Conservation (phyloP, 2,888 invertebrate species). For the Andrena trimmerana region DNA sequence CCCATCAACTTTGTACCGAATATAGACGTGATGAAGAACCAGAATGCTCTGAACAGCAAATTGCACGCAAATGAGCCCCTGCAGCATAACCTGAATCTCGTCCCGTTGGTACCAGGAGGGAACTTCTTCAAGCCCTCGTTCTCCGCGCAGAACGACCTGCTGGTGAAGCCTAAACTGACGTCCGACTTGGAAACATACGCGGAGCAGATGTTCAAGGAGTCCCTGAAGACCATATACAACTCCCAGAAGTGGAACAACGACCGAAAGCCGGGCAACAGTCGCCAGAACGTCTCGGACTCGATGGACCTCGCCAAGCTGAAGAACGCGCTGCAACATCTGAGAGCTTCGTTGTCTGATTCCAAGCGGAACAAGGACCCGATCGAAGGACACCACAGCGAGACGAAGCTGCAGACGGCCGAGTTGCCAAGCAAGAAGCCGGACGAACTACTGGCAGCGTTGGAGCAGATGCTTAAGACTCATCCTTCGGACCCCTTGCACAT, state of each 20-base stretch:
- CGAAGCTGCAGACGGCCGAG: conserved; percentile 73
- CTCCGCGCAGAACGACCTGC: conserved; percentile 74
- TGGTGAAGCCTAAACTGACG: conserved; percentile 78
- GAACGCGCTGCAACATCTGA: conserved; percentile 78
- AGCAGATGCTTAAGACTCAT: conserved; percentile 78
- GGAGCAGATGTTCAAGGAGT: conserved; percentile 84
- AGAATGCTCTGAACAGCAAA: conserved; percentile 79
- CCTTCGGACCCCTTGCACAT: conserved; percentile 67
- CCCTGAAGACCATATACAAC: conserved; percentile 82
- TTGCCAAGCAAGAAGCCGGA: conserved; percentile 71
- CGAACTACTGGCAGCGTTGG: conserved; percentile 73
- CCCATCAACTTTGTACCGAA: conserved; percentile 83
- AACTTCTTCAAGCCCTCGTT: conserved; percentile 80
- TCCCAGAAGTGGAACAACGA: conserved; percentile 84
- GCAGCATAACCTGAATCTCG: conserved; percentile 79
- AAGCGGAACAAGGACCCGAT: conserved; percentile 72
- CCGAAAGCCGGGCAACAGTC: conserved; percentile 62
- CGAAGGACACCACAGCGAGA: conserved; percentile 81
- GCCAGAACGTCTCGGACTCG: conserved; percentile 73
- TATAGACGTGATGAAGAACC: conserved; percentile 79
- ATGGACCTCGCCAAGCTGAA: conserved; percentile 77
- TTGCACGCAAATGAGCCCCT: conserved; percentile 68
- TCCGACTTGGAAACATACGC: conserved; percentile 82
- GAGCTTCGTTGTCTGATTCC: conserved; percentile 68
- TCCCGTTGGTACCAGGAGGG: conserved; percentile 80